Evolutionary conservation across 2,797 vertebrate genomes (phyloP), one percentile per base, ranked within the genome.

Genomic region (Eptatretus atami): DNA sequence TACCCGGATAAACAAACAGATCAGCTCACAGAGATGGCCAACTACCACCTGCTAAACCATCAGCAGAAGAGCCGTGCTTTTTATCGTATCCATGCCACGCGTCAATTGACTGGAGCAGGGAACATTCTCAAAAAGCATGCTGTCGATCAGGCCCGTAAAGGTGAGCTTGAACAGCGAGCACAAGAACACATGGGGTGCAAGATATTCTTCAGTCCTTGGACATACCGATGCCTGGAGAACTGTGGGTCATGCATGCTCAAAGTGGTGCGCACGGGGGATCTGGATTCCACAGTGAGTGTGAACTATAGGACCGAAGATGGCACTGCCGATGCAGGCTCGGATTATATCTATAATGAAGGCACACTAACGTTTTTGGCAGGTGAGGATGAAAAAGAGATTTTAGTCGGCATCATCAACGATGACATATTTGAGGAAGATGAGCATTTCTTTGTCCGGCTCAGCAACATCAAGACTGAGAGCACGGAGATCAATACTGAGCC

Each of bases 11-110:
- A 94, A 69, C 88, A 98, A 67, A 66, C 92, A 73, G 92, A 98
- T 68, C 92, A 98, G 73, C 75, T 98, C 70, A 86, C 95, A 12
- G 92, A 98, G 75, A 95, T 96, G 88, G 92, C 92, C 67, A 98
- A 98, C 72, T 98, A 98, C 70, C 81, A 90, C 0, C 87, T 88
- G 11, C 81, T 96, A 65, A 93, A 86, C 63, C 92, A 98, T 66
- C 92, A 98, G 72, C 92, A 94, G 67, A 98, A 98, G 74, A 98
- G 90, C 75, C 80, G 92, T 12, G 92, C 92, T 52, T 98, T 98
- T 74, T 98, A 98, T 73, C 82, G 92, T 65, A 98, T 98, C 72
- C 92, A 98, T 54, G 92, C 92, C 15, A 98, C 88, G 1, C 82
- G 90, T 25, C 31, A 61, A 73, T 87, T 94, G 86, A 95, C 84